Evolutionary conservation across 2,113 vertebrate species (phyloP).

Genomic region (Ammodytes marinus): DNA sequence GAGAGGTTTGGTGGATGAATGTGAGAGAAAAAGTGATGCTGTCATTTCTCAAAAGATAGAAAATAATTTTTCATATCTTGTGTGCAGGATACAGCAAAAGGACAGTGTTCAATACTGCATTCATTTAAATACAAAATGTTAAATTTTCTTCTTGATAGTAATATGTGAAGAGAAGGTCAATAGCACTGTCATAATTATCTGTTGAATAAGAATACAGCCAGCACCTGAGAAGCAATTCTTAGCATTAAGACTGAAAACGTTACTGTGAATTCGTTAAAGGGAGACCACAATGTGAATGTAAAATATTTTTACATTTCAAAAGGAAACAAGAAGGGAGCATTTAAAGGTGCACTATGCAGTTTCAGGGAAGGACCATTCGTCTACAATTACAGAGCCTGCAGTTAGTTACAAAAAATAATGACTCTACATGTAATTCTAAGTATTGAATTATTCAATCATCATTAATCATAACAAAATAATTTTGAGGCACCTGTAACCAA

Average conservation of each 20-base stretch:
- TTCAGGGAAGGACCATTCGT: no score
- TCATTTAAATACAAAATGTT: neutral
- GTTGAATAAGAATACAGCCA: neutral
- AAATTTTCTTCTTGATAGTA: neutral
- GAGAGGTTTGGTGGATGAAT: constrained; percentile 66
- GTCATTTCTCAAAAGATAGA: neutral
- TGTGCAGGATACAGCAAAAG: neutral
- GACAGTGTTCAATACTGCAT: neutral
- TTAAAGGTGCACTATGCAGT: neutral
- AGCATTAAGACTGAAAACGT: neutral
- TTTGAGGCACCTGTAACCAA: no score
- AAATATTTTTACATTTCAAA: neutral
- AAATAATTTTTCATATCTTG: neutral
- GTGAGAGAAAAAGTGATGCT: constrained; percentile 12
- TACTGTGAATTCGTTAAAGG: neutral
- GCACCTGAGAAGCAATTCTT: neutral
- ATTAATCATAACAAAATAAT: no score
- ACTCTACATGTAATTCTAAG: no score
- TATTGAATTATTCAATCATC: no score
- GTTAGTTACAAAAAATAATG: no score
- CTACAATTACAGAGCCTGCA: no score
- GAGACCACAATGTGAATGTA: neutral
- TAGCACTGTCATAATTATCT: no score
- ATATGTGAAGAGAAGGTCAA: neutral
- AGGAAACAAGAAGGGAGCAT: neutral